Evolutionary conservation across 2,797 vertebrate genomes (phyloP).

Genomic region (Dallia pectoralis): DNA sequence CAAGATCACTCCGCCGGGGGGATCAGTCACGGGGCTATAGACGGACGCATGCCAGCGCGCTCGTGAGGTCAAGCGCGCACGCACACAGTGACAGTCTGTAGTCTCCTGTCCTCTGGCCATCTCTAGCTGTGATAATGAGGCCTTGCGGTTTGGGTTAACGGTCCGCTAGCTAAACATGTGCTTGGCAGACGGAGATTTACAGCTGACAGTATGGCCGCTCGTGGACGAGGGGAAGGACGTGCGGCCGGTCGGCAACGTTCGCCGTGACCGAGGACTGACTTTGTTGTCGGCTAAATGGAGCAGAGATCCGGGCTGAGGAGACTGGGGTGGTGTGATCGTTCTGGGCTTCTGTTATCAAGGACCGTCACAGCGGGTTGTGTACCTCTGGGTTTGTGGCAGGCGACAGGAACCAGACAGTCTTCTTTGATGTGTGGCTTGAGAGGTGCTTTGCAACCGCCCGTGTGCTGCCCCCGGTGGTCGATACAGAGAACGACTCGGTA

Average conservation of each 20-base stretch:
- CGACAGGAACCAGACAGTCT: slow-evolving; percentile 85
- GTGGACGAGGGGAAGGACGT: background rate
- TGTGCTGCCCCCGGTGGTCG: slow-evolving; percentile 86
- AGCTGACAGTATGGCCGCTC: background rate
- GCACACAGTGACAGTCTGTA: background rate
- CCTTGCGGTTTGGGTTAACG: background rate
- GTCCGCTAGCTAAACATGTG: background rate
- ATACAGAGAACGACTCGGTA: slow-evolving; percentile 92
- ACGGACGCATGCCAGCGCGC: background rate
- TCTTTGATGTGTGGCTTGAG: slow-evolving; percentile 91
- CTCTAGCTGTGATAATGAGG: slow-evolving; percentile 5
- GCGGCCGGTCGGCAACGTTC: too few relatives aligned
- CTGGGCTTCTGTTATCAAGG: background rate
- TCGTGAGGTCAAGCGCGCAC: background rate
- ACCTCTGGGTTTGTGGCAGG: slow-evolving; percentile 90
- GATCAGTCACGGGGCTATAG: background rate
- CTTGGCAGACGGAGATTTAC: background rate
- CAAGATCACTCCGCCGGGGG: background rate
- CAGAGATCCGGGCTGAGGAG: too few relatives aligned
- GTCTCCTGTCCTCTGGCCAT: background rate
- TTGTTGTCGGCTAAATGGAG: too few relatives aligned
- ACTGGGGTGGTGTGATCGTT: too few relatives aligned
- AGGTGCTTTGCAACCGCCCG: slow-evolving; percentile 83
- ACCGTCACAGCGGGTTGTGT: slow-evolving; percentile 9
- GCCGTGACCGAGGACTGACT: too few relatives aligned